phyloP scores from a whole-genome alignment of 2,113 vertebrate species.

The Cathartes aura region DNA sequence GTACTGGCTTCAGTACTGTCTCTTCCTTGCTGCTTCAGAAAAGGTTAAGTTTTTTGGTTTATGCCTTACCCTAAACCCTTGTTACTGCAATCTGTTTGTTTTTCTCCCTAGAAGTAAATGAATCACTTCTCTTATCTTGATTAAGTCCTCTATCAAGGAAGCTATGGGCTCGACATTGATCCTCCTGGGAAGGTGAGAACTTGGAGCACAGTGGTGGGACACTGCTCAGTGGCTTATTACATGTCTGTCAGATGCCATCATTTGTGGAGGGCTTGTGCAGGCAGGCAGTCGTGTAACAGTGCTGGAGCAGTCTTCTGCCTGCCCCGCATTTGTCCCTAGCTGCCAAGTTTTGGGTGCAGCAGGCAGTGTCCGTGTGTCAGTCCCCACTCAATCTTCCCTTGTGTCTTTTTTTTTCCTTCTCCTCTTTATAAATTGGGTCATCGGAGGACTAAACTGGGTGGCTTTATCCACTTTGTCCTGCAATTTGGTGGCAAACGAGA shows the following conservation, averaged over 20 bases:
- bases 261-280: neutral
- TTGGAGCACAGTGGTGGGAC: neutral
- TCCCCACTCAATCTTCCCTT: neutral
- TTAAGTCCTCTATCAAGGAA: neutral
- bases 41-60: neutral
- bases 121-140: neutral
- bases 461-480: neutral
- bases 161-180: neutral
- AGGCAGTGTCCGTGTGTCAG: rapidly evolving
- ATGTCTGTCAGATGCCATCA: neutral
- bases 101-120: neutral
- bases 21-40: neutral
- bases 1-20: neutral
- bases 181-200: neutral
- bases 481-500: neutral
- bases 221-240: neutral
- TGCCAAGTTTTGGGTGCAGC: neutral
- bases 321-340: rapidly evolving
- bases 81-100: neutral
- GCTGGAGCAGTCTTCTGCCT: neutral
- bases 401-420: neutral
- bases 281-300: neutral
- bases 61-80: neutral
- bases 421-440: neutral
- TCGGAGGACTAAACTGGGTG: neutral